Evolutionary conservation across 2,797 vertebrate genomes (phyloP), one percentile per base, ranked within the genome.

Genomic region (Phyllotis vaccarum): DNA sequence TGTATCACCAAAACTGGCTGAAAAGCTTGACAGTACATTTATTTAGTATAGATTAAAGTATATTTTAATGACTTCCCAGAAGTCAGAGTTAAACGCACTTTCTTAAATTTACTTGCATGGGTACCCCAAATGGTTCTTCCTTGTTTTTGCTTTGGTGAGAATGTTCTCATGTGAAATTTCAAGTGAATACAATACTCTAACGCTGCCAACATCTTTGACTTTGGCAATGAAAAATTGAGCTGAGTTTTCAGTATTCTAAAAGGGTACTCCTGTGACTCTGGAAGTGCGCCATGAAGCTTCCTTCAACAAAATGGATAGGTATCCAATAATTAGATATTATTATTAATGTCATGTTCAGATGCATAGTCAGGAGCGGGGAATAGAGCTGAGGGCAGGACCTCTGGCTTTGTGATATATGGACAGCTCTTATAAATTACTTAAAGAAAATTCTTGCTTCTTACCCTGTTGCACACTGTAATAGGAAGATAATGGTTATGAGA

Each of bases 261-360:
- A 93, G 68, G 74, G 31, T 46, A 68, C 37, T 62, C 19, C 27
- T 27, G 0, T 66, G 91, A 94, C 72, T 89, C 89, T 91, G 89
- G 92, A 92, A 74, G 85, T 87, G 66, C 72, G 75, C 86, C 83
- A 66, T 78, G 31, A 11, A 56, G 83, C 82, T 87, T 97, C 96
- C 93, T 86, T 81, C 60, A 62, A 34, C 13, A 34, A 91, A 97
- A 97, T 89, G 78, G 97, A 96, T 97, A 93, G 95, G 66, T 93
- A 94, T 91, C 94, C 68, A 91, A 97, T 96, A 97, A 96, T 98
- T 96, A 96, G 95, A 97, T 95, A 97, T 97, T 93, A 97, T 97
- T 97, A 97, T 97, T 97, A 97, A 98, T 96, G 96, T 24, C 93
- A 60, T 88, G 76, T 86, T 94, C 90, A 49, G 72, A 91, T 70